These are phyloP conservation scores for Pangasius krempfi DNA, from an alignment of 2,797 vertebrate species.

Conservation along the genomic window DNA sequence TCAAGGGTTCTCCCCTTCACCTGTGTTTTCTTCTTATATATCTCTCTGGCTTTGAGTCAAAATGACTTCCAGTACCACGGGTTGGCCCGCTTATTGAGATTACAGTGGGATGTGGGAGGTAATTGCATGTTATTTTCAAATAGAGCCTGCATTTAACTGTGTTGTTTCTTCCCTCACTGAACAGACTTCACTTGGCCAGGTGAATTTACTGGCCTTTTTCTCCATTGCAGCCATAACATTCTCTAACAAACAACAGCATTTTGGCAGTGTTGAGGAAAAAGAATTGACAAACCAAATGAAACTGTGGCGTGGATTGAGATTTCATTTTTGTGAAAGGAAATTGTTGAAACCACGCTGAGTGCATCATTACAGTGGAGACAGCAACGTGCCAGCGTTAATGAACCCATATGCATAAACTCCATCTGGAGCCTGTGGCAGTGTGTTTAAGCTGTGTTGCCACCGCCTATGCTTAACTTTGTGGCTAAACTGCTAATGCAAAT, in stretches of 20 bases:
- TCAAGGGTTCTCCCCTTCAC: not conserved
- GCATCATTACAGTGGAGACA: slow-evolving; percentile 52
- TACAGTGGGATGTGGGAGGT: slow-evolving; percentile 38
- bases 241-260: not conserved
- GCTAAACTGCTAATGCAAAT: slow-evolving; percentile 35
- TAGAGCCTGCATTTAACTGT: slow-evolving; percentile 40
- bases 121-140: slow-evolving; percentile 41
- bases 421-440: slow-evolving; percentile 51
- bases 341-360: slow-evolving; percentile 29
- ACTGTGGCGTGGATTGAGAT: not conserved
- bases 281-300: not conserved
- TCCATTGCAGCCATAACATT: not conserved
- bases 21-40: not conserved
- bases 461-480: not conserved
- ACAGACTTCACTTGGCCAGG: slow-evolving; percentile 29
- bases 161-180: not conserved
- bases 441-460: slow-evolving; percentile 21
- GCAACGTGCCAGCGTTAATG: slow-evolving; percentile 57
- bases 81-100: slow-evolving; percentile 12
- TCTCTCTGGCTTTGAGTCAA: not conserved
- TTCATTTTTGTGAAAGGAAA: not conserved
- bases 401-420: slow-evolving; percentile 62
- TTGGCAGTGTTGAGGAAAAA: not conserved
- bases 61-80: slow-evolving; percentile 25
- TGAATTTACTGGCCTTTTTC: slow-evolving; percentile 21